Conservation (phyloP, 2,113 vertebrate genomes). For the Corythoichthys haematopterus region DNA sequence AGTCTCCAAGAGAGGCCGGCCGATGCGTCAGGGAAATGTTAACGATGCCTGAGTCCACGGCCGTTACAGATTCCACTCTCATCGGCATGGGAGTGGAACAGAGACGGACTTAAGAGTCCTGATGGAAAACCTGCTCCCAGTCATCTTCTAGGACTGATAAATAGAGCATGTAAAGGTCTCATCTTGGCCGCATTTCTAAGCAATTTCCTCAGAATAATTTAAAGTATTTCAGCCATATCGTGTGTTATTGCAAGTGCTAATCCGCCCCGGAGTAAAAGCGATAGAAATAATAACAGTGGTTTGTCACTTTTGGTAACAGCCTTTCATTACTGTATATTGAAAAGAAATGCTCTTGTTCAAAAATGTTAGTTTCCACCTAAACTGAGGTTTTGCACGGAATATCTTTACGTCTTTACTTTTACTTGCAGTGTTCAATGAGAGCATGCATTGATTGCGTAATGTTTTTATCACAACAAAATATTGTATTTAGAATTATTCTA, state of each 20-base stretch:
- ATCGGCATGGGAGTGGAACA: conserved; percentile 52
- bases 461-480: neutral
- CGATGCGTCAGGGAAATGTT: conserved; percentile 79
- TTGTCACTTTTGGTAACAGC: conserved; percentile 72
- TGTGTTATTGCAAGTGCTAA: conserved; percentile 45
- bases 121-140: conserved; percentile 54
- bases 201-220: conserved; percentile 34
- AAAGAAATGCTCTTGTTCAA: conserved; percentile 45
- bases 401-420: conserved; percentile 26
- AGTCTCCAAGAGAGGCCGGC: conserved; percentile 77
- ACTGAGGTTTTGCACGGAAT: conserved; percentile 45
- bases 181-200: conserved; percentile 32
- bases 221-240: conserved; percentile 45
- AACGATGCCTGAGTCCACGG: conserved; percentile 79
- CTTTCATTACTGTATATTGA: conserved; percentile 64
- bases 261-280: conserved; percentile 43
- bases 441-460: neutral
- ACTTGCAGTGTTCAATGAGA: conserved; percentile 6
- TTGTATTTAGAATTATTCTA: neutral
- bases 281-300: conserved; percentile 70
- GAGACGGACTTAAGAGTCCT: conserved; percentile 44
- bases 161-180: conserved; percentile 46
- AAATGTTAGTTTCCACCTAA: conserved; percentile 56
- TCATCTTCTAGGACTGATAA: conserved; percentile 40
- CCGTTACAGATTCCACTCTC: conserved; percentile 67